These are phyloP conservation scores for Drosophila tanythrix DNA, from an alignment of 2,888 invertebrate species.

Conservation along the genomic window DNA sequence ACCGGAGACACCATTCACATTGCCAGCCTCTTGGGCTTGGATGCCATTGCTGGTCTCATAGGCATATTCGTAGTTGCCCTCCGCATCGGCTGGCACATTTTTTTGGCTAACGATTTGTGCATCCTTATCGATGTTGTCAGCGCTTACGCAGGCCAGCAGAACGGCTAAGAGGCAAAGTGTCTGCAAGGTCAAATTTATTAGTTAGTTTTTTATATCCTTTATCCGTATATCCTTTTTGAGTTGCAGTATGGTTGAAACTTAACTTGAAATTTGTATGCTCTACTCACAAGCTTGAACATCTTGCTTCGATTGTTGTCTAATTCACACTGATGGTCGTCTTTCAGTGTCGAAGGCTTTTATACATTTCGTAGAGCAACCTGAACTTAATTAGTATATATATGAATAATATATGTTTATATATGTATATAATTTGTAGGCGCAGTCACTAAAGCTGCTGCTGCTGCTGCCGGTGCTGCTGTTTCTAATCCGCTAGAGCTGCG, in stretches of 20 bases:
- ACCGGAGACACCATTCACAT: slow-evolving; percentile 86
- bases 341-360: slow-evolving; percentile 71
- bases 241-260: neutral
- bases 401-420: neutral
- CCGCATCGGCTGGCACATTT: slow-evolving; percentile 81
- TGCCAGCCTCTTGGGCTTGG: slow-evolving; percentile 86
- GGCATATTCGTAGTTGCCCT: slow-evolving; percentile 83
- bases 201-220: slow-evolving; percentile 29
- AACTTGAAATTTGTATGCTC: neutral
- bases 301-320: slow-evolving; percentile 73
- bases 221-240: neutral
- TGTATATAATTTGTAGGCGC: slow-evolving; percentile 26
- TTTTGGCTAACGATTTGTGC: slow-evolving; percentile 79
- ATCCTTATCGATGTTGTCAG: slow-evolving; percentile 79
- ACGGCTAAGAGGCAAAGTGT: slow-evolving; percentile 69
- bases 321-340: slow-evolving; percentile 75
- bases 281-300: slow-evolving; percentile 82
- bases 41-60: slow-evolving; percentile 88
- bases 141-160: slow-evolving; percentile 72
- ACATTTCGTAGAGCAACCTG: slow-evolving; percentile 49
- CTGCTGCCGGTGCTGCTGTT: slow-evolving; percentile 39
- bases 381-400: slow-evolving; percentile 18
- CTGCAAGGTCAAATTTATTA: slow-evolving; percentile 34
- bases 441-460: slow-evolving; percentile 26
- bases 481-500: slow-evolving; percentile 57